phyloP scores from a whole-genome alignment of 2,888 invertebrate species.

The Drosophila affinis region DNA sequence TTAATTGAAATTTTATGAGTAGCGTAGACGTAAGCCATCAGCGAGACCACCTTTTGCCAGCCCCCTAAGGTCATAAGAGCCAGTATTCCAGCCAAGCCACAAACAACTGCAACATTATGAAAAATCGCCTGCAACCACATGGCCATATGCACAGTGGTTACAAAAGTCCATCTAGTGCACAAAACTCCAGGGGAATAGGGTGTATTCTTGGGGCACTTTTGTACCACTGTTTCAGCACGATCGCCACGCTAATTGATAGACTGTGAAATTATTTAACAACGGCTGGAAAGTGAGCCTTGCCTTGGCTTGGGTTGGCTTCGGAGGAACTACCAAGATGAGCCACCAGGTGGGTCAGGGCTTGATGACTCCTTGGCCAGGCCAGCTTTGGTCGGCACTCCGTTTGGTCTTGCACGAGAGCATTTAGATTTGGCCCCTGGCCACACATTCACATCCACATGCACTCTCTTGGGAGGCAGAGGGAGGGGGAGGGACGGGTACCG shows the following conservation, averaged over 20 bases:
- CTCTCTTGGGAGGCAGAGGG: background rate
- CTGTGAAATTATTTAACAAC: slow-evolving; percentile 76
- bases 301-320: background rate
- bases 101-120: slow-evolving; percentile 40
- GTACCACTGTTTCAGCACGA: slow-evolving; percentile 24
- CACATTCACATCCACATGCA: slow-evolving; percentile 7
- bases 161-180: background rate
- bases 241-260: slow-evolving; percentile 72
- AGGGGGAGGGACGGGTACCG: slow-evolving; percentile 3
- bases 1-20: slow-evolving; percentile 80
- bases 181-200: background rate
- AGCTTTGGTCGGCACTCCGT: slow-evolving; percentile 59
- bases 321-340: slow-evolving; percentile 35
- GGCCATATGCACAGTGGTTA: slow-evolving; percentile 27
- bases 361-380: slow-evolving; percentile 49
- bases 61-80: slow-evolving; percentile 75
- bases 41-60: slow-evolving; percentile 80
- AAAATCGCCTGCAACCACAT: slow-evolving; percentile 38
- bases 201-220: background rate
- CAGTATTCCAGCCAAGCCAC: slow-evolving; percentile 21
- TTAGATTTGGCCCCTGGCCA: slow-evolving; percentile 53
- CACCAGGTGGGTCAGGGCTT: slow-evolving; percentile 33
- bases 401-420: slow-evolving; percentile 50
- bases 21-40: slow-evolving; percentile 81
- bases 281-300: slow-evolving; percentile 50